Evolutionary conservation across 2,888 invertebrate species (phyloP).

Genomic region (Stenodera caucasica): DNA sequence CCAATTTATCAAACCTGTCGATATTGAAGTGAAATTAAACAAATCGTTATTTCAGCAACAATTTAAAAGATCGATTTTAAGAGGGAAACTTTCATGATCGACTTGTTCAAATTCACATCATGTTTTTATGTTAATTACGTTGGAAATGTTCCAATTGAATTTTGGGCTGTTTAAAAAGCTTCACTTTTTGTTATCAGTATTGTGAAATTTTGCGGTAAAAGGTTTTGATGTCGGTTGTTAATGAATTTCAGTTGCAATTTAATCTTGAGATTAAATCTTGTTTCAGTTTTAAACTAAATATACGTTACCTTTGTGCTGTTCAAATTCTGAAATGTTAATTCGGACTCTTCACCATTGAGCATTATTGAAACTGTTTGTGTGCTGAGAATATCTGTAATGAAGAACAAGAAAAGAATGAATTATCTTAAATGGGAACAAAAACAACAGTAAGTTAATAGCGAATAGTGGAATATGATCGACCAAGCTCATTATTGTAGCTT

Average conservation of each 20-base stretch:
- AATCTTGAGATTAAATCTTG: no score
- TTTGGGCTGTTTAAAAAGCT: neutral
- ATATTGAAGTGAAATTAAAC: neutral
- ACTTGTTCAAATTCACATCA: no score
- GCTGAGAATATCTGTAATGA: constrained; percentile 65
- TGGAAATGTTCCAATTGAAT: neutral
- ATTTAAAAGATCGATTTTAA: no score
- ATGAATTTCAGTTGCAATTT: neutral
- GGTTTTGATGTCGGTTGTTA: neutral
- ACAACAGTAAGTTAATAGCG: neutral
- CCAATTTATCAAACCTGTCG: neutral
- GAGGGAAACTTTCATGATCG: no score
- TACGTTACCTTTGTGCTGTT: constrained; percentile 69
- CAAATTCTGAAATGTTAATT: constrained; percentile 82
- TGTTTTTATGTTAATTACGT: neutral
- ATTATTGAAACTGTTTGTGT: constrained; percentile 90
- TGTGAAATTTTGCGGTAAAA: neutral
- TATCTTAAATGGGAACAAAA: neutral
- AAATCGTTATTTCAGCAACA: no score
- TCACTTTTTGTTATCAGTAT: neutral
- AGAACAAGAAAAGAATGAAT: neutral
- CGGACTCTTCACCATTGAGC: constrained; percentile 92
- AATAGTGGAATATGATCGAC: neutral
- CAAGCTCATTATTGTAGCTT: no score
- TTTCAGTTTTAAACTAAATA: no score